A percentile compares a stretch with the other conserved stretches of the same genome.
Evolutionary conservation across 2,113 vertebrate species (phyloP).

Genomic region (Columba janthina): DNA sequence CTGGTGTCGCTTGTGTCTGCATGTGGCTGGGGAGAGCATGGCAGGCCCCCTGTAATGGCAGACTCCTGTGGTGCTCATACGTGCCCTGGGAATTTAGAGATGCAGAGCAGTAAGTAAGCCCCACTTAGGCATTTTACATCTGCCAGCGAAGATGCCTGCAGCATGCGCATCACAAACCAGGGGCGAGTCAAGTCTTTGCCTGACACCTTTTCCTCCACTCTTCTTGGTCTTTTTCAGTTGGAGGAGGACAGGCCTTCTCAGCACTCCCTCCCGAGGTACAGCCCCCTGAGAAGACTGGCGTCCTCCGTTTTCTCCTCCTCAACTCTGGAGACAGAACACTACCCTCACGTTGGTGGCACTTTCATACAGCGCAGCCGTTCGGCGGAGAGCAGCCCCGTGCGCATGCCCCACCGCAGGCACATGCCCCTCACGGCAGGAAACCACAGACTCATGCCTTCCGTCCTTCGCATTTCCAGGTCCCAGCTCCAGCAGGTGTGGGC

Average conservation of each 20-base stretch:
- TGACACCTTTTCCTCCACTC: slow-evolving; percentile 90
- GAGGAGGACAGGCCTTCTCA: slow-evolving; percentile 92
- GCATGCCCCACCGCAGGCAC: slow-evolving; percentile 84
- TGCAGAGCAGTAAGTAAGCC: slow-evolving; percentile 18
- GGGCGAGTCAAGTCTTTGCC: slow-evolving; percentile 82
- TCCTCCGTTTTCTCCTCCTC: slow-evolving; percentile 99
- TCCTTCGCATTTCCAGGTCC: slow-evolving; percentile 90
- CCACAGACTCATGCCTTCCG: slow-evolving; percentile 92
- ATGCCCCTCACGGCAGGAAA: slow-evolving; percentile 83
- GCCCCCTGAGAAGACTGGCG: slow-evolving; percentile 97
- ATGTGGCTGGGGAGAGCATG: slow-evolving; percentile 10
- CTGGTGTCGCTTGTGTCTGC: not conserved
- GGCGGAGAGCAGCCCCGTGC: slow-evolving; percentile 97
- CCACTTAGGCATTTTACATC: slow-evolving; percentile 50
- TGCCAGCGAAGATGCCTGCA: slow-evolving; percentile 69
- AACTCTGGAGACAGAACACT: slow-evolving; percentile 97
- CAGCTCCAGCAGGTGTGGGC: slow-evolving; percentile 98
- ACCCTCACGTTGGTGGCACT: slow-evolving; percentile 89
- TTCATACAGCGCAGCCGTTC: slow-evolving; percentile 99
- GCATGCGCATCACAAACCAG: slow-evolving; percentile 74
- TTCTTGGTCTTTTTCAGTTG: slow-evolving; percentile 99
- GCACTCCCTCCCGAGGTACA: slow-evolving; percentile 90
- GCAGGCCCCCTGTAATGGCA: not conserved
- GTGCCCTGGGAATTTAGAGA: not conserved
- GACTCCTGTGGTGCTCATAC: not conserved